Base-by-base conservation (phyloP, 2,113 vertebrate species). In the Pelobates fuscus region DNA sequence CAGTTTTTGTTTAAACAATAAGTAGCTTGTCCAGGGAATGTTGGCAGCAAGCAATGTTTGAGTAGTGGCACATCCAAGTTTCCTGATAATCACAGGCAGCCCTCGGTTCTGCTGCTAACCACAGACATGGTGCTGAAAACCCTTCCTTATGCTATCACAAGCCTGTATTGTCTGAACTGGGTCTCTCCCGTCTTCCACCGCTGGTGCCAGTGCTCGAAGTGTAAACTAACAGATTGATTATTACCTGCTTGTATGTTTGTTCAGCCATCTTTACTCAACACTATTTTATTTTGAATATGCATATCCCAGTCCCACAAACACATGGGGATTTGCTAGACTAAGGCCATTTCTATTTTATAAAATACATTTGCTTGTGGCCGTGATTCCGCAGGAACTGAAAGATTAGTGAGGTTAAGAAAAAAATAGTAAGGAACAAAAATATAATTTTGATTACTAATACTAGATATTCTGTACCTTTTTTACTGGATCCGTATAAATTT, bases 81-180 rank as follows among this genome's bases (percentile, higher is more conserved):
- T 78, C 66, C 78, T 25, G 24, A 0, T 15, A 73, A 71, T 78
- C n/a, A 0, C 77, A 78, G 70, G 67, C 60, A 1, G 0, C 3
- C 12, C 78, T 76, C 14, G 69, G 78, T 60, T 70, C 54, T 49
- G 37, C 44, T 15, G 0, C 0, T 71, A 62, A 67, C 78, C 2
- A 0, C 1, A 62, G n/a, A 20, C 26, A 0, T 1, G 58, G 73
- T 23, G 0, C 73, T 80, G 80, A 82, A 78, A 74, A 81, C 77
- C 0, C 1, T 4, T 4, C 54, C 77, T 61, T 81, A 82, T 84
- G 77, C 78, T 81, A 59, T 43, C 77, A 84, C 80, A 86, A 82
- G 78, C 26, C 32, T 46, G 67, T 80, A 64, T 81, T 87, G 84
- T 85, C 55, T 76, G 1, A 54, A 43, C 73, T 17, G 32, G 23